Evolutionary conservation across 1,140 invertebrate genomes (phyloP), one percentile per base, ranked within the genome.

Genomic region (Heliconius congener): DNA sequence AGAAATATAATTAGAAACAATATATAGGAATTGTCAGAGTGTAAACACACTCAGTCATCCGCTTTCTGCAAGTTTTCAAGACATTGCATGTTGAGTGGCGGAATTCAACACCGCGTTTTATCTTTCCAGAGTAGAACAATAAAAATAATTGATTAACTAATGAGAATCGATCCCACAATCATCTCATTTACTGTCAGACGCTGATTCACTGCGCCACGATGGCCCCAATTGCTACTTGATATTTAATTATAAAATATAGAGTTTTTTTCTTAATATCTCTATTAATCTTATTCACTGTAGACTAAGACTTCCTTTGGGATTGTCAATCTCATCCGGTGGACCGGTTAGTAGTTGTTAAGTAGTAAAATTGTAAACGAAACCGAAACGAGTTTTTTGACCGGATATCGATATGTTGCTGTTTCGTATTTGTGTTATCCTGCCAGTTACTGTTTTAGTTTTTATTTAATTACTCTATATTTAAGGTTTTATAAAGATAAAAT

Each of bases 221-320:
- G 42, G 42, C 42, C 3, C 4, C 42, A 46, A 46, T 42, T 13
- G 16, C 50, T 50, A 50, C 13, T 52, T 50, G 1, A 18, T 52
- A 11, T n/a, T 19, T 57, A 8, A n/a, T 11, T 9, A 60, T 60
- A 60, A 1, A 11, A 60, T 9, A 60, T 23, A 23, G 8, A 9
- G 8, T 23, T 23, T 60, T 60, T 55, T 8, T 60, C 8, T 60
- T 27, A 23, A 2, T 4, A 60, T 23, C 55, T 27, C 0, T 23
- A 23, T 23, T 3, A 23, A 23, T 60, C 19, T 60, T 23, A 66
- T 66, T 30, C 27, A 66, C 23, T 16, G 2, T 30, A 66, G 60
- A 66, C 60, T 66, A 74, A 27, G 52, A 60, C 73, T 74, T 79
- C 78, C 73, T 46, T 71, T 74, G 73, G 66, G 74, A 79, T 74